Evolutionary conservation across 2,797 vertebrate genomes (phyloP), one percentile per base, ranked within the genome.

Genomic region (Pseudochirops corinnae): DNA sequence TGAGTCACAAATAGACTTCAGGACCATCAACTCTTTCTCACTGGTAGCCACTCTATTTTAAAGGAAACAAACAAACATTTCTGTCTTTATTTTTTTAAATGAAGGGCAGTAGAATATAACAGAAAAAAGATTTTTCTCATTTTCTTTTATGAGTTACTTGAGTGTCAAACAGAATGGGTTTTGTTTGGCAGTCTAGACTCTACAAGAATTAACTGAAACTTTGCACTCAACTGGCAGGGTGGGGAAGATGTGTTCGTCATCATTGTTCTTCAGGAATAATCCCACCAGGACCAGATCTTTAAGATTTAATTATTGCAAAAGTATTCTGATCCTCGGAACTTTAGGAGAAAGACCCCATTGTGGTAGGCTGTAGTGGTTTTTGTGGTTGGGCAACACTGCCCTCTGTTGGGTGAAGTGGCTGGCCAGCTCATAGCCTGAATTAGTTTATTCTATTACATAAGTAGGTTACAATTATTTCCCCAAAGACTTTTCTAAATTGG

Each of bases 371-470:
- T 4, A 1, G 53, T 12, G 29, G 24, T 39, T 58, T 31, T 55
- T 28, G 12, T 28, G 12, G 26, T 39, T 92, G 92, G 39, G 26
- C 90, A 90, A 21, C 58, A 92, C 58, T 94, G 96, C 94, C 95
- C 94, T 96, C 94, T 94, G 90, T 90, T 94, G 96, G 92, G 28
- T 2, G 39, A 52, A 2, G 21, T n/a, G 1, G 12, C 39, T 90
- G 74, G 39, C 18, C 74, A 46, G 39, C 3, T 82, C 55, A 93
- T 18, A 55, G 58, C 16, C 14, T 33, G 18, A 5, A 16, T 4
- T 90, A 2, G 26, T 91, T 91, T 62, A 10, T 39, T 53, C 29
- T 56, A 6, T 39, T 21, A 24, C 2, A 24, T 82, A 82, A 82
- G 21, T 46, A 24, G 31, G 14, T 18, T 5, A 82, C 39, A 82